phyloP scores from a whole-genome alignment of 2,888 invertebrate genomes.

The Zhengitettix transpicula region DNA sequence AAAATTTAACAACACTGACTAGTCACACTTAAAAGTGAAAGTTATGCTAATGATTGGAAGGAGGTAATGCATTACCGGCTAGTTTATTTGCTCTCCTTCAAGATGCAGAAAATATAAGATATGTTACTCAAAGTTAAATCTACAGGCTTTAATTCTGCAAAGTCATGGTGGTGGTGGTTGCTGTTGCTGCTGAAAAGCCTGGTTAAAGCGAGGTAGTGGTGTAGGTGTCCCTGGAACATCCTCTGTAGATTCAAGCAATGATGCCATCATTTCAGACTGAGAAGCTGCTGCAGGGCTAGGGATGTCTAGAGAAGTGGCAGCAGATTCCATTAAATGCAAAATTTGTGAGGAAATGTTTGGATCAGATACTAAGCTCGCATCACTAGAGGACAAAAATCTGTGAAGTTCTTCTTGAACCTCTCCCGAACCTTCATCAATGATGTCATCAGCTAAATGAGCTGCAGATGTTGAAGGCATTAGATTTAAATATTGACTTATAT shows the following conservation, averaged over 20 bases:
- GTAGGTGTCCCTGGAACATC: constrained; percentile 19
- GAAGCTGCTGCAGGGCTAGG: neutral
- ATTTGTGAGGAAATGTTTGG: constrained; percentile 3
- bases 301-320: neutral
- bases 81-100: too few species aligned
- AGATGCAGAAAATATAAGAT: too few species aligned
- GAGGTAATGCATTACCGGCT: too few species aligned
- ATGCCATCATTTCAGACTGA: neutral
- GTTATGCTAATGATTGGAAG: too few species aligned
- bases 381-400: neutral
- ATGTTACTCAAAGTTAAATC: too few species aligned
- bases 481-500: constrained; percentile 1
- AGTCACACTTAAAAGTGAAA: too few species aligned
- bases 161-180: neutral
- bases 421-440: neutral
- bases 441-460: neutral
- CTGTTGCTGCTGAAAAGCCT: constrained; percentile 28
- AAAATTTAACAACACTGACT: too few species aligned
- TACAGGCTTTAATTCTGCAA: too few species aligned
- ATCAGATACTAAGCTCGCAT: neutral
- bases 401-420: constrained; percentile 1
- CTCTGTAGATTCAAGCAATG: neutral
- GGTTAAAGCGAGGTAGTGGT: constrained; percentile 30
- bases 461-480: neutral
- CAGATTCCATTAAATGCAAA: constrained; percentile 2